These are phyloP conservation scores for Dipodomys spectabilis DNA, from an alignment of 2,113 vertebrate species.

Conservation along the genomic window DNA sequence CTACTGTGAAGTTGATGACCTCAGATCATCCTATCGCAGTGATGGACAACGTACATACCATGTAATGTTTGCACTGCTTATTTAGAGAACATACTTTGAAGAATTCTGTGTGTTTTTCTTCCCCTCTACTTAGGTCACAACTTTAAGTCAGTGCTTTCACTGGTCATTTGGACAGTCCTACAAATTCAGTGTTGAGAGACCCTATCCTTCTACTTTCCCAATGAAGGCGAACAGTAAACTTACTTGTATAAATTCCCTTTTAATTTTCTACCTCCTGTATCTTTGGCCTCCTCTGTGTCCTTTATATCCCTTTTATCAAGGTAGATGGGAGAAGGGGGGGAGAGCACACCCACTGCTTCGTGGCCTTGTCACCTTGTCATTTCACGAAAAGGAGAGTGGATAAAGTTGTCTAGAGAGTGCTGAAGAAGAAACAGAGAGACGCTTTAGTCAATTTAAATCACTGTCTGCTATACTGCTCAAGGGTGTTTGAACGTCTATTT, in stretches of 20 bases:
- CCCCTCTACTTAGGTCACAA: not conserved
- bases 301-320: not conserved
- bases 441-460: not conserved
- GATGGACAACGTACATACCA: not conserved
- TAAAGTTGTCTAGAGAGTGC: not conserved
- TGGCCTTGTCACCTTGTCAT: not conserved
- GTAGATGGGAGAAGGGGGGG: not conserved
- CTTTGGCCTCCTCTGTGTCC: not conserved
- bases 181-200: not conserved
- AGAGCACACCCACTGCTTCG: not conserved
- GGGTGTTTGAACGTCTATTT: conserved; percentile 1
- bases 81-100: not conserved
- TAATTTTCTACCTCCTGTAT: not conserved
- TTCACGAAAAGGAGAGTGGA: too few relatives aligned
- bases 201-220: not conserved
- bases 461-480: not conserved
- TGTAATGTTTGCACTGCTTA: not conserved
- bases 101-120: too few relatives aligned
- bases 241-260: not conserved
- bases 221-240: not conserved
- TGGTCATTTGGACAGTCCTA: not conserved
- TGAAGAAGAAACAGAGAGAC: not conserved
- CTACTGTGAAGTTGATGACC: not conserved
- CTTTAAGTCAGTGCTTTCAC: not conserved
- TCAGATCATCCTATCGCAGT: not conserved